These are phyloP conservation scores for Euschistus heros DNA, from an alignment of 1,140 invertebrate genomes.

Conservation along the genomic window DNA sequence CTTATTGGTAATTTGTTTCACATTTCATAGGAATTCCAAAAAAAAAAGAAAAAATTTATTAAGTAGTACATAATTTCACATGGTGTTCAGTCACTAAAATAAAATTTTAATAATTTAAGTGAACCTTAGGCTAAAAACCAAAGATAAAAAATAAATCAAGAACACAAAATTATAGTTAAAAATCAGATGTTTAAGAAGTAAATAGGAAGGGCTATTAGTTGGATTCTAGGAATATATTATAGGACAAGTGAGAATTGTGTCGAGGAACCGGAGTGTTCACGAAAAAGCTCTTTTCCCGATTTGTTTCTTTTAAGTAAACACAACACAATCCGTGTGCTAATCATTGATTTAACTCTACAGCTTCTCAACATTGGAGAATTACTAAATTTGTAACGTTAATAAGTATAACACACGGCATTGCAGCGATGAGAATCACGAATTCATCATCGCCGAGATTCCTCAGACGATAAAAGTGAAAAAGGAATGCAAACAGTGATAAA, in stretches of 20 bases:
- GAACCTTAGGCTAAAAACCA: not conserved
- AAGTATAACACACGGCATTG: slow-evolving; percentile 27
- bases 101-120: not conserved
- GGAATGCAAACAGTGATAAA: slow-evolving; percentile 10
- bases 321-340: slow-evolving; percentile 47
- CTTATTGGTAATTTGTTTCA: too few species aligned
- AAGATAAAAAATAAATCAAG: not conserved
- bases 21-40: too few species aligned
- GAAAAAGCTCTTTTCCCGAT: slow-evolving; percentile 55
- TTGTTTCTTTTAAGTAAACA: slow-evolving; percentile 51
- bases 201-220: not conserved
- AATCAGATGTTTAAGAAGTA: not conserved
- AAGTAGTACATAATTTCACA: too few species aligned
- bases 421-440: slow-evolving; percentile 27
- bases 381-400: slow-evolving; percentile 24
- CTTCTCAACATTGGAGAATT: slow-evolving; percentile 21
- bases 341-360: too few species aligned
- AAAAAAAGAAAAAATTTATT: too few species aligned
- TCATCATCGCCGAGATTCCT: slow-evolving; percentile 25
- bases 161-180: not conserved
- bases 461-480: slow-evolving; percentile 27
- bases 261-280: slow-evolving; percentile 49
- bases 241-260: not conserved
- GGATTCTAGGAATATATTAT: not conserved
- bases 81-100: not conserved